Evolutionary conservation across 2,113 vertebrate genomes (phyloP).

Genomic region (Mustela nigripes): DNA sequence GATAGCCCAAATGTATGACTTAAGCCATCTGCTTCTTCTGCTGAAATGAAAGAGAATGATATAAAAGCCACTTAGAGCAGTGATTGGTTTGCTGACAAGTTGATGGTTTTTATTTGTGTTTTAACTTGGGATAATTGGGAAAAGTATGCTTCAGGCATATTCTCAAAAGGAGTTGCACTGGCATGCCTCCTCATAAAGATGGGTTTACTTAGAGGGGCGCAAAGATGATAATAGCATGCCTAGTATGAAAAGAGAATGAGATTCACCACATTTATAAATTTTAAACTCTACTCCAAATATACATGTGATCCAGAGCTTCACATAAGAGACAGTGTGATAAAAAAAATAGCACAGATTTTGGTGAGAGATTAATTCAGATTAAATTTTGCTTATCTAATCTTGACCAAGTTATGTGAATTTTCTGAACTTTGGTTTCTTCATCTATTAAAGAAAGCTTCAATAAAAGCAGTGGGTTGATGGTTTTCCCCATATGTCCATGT

Average conservation of each 20-base stretch:
- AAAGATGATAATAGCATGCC: not conserved
- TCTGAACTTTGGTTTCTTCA: slow-evolving; percentile 38
- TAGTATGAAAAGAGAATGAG: not conserved
- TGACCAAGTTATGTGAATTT: not conserved
- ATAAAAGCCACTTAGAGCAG: not conserved
- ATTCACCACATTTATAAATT: not conserved
- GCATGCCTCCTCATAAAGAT: not conserved
- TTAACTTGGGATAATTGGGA: not conserved
- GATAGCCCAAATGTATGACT: slow-evolving; percentile 66
- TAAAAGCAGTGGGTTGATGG: not conserved
- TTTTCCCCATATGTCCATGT: not conserved
- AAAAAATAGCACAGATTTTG: not conserved
- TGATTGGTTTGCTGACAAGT: not conserved
- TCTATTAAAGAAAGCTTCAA: not conserved
- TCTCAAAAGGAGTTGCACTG: not conserved
- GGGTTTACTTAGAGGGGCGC: not conserved
- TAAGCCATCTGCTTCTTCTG: slow-evolving; percentile 62
- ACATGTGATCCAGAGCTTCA: not conserved
- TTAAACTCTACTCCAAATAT: not conserved
- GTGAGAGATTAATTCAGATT: not conserved
- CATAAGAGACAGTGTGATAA: not conserved
- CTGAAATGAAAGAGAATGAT: slow-evolving; percentile 13
- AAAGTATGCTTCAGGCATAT: not conserved
- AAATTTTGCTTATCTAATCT: not conserved
- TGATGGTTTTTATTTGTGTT: not conserved